Conservation (phyloP, 2,888 invertebrate genomes). For the Abscondita cerata region DNA sequence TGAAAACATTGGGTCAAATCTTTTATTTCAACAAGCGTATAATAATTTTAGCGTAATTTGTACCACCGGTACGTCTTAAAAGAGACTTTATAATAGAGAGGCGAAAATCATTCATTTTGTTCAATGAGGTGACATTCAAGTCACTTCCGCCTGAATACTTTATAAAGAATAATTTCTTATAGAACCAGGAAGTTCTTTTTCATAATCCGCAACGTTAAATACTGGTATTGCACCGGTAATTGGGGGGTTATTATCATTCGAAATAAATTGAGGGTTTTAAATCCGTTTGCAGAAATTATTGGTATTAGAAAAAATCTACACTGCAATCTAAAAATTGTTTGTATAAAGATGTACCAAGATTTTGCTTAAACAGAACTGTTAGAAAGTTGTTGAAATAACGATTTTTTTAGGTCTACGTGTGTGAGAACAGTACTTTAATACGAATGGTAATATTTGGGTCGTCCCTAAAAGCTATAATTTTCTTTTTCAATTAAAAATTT, state of each 20-base stretch:
- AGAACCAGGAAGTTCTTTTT: conserved; percentile 33
- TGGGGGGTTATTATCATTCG: conserved; percentile 11
- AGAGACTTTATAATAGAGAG: conserved; percentile 39
- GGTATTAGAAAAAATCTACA: neutral
- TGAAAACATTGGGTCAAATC: conserved; percentile 28
- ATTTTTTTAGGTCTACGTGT: too few relatives aligned
- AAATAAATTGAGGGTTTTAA: conserved; percentile 19
- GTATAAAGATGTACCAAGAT: too few relatives aligned
- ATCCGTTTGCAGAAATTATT: neutral
- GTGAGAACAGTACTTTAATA: too few relatives aligned
- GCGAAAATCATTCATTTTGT: conserved; percentile 51
- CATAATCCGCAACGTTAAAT: conserved; percentile 17
- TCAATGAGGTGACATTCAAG: conserved; percentile 54
- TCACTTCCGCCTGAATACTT: conserved; percentile 54
- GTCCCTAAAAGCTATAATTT: neutral
- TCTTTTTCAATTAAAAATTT: neutral
- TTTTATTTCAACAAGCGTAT: conserved; percentile 44
- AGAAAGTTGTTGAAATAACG: too few relatives aligned
- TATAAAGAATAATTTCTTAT: conserved; percentile 44
- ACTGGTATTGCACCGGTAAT: conserved; percentile 14
- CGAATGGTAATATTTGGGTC: too few relatives aligned
- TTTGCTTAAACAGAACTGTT: too few relatives aligned
- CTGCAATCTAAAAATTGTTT: neutral
- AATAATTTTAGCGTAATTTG: conserved; percentile 39
- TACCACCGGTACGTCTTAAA: conserved; percentile 30